Evolutionary conservation across 2,113 vertebrate genomes (phyloP), one percentile per base, ranked within the genome.

Genomic region (Esox niger): DNA sequence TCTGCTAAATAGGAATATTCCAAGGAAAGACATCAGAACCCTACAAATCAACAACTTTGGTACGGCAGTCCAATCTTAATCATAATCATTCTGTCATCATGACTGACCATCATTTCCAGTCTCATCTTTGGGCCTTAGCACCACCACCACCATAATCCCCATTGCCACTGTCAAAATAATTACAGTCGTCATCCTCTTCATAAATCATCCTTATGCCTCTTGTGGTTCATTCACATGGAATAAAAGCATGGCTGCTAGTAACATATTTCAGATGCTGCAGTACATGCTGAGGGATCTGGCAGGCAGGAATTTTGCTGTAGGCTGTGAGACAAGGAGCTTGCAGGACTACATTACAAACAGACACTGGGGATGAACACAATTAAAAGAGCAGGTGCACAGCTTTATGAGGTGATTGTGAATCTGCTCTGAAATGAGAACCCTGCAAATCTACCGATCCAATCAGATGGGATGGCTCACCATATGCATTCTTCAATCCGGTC

Each of bases 1-100:
- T 0, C 75, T 91, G 71, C 62, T 27, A 0, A 76, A 76, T 66
- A 87, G 76, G 64, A 80, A 69, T 0, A 33, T 78, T 20, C 88
- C 88, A 2, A 78, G 69, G 73, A 76, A 72, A 66, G 83, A 89
- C 43, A 81, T 82, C 73, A 79, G 75, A 78, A 88, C 55, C 11
- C n/a, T 91, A 15, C 79, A 74, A 6, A 79, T 86, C 66, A 86
- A 88, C 71, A 71, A 78, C 60, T 66, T 79, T 23, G 89, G 90
- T 91, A 82, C 21, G 31, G 30, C 30, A 63, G 52, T 43, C 38
- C 13, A 43, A 43, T 43, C 38, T 1, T 43, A 15, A 9, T 38
- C 35, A 38, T 38, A 13, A 38, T 49, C 17, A 21, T 49, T 49
- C 32, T 26, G 0, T 6, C 46, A 4, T 61, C n/a, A 5, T n/a